Evolutionary conservation across 2,113 vertebrate species (phyloP).

Genomic region (Cricetomys ansorgei): DNA sequence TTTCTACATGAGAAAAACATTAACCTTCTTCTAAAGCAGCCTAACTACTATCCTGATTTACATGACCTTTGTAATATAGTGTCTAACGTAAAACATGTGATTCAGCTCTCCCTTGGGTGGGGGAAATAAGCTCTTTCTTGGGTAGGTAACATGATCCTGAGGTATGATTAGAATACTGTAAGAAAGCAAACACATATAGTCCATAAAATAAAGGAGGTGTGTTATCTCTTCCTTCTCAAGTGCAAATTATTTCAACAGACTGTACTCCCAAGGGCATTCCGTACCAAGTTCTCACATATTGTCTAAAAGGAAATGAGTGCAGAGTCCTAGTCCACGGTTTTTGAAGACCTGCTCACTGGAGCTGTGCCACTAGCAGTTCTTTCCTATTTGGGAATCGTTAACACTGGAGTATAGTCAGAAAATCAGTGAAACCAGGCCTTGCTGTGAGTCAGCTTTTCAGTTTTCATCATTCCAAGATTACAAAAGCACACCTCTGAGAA

Average conservation of each 20-base stretch:
- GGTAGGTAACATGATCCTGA: background rate
- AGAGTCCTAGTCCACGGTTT: background rate
- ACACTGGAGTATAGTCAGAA: background rate
- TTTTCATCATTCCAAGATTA: conserved; percentile 2
- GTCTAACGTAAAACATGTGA: background rate
- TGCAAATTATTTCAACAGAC: conserved; percentile 24
- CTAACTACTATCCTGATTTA: background rate
- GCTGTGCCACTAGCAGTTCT: background rate
- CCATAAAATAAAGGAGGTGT: background rate
- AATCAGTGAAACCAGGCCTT: background rate
- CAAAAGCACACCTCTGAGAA: background rate
- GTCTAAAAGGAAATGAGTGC: background rate
- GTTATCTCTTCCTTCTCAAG: background rate
- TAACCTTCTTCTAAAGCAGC: background rate
- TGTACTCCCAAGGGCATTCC: background rate
- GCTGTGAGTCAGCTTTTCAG: background rate
- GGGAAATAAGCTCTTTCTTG: background rate
- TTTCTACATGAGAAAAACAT: background rate
- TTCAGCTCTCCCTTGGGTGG: background rate
- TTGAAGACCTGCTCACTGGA: background rate
- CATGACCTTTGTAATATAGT: background rate
- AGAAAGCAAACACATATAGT: background rate
- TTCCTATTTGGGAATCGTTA: background rate
- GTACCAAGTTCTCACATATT: background rate
- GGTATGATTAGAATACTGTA: background rate